These are phyloP conservation scores for Anabacerthia variegaticeps DNA, from an alignment of 2,797 vertebrate species.

Conservation along the genomic window DNA sequence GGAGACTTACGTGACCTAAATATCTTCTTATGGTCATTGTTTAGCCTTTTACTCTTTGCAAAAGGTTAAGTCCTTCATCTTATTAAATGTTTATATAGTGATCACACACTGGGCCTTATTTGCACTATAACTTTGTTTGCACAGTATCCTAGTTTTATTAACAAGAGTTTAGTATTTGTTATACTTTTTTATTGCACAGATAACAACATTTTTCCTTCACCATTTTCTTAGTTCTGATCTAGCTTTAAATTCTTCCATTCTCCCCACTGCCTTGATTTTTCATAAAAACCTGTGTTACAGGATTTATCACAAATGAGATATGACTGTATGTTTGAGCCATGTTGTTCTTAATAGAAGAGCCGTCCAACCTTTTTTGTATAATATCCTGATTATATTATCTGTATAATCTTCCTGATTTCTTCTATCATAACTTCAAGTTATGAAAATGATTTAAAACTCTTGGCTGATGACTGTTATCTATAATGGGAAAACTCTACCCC, in stretches of 20 bases:
- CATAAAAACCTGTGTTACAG: neutral
- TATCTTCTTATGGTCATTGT: neutral
- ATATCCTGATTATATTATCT: neutral
- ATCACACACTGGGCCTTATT: neutral
- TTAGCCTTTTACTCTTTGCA: neutral
- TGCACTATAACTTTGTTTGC: neutral
- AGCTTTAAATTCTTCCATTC: neutral
- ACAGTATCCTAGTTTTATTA: neutral
- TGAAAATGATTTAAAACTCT: neutral
- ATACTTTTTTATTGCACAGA: neutral
- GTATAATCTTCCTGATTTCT: neutral
- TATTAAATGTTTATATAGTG: neutral
- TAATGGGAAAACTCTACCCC: neutral
- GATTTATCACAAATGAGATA: neutral
- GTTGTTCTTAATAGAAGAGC: neutral
- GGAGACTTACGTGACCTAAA: neutral
- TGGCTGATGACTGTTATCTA: neutral
- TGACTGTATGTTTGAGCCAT: neutral
- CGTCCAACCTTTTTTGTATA: neutral
- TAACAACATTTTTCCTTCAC: neutral
- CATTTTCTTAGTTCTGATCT: neutral
- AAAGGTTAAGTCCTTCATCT: neutral
- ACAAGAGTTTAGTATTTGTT: neutral
- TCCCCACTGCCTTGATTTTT: neutral
- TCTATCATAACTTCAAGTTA: neutral